Evolutionary conservation across 2,888 invertebrate genomes (phyloP).

Genomic region (Chymomyza procnemis): DNA sequence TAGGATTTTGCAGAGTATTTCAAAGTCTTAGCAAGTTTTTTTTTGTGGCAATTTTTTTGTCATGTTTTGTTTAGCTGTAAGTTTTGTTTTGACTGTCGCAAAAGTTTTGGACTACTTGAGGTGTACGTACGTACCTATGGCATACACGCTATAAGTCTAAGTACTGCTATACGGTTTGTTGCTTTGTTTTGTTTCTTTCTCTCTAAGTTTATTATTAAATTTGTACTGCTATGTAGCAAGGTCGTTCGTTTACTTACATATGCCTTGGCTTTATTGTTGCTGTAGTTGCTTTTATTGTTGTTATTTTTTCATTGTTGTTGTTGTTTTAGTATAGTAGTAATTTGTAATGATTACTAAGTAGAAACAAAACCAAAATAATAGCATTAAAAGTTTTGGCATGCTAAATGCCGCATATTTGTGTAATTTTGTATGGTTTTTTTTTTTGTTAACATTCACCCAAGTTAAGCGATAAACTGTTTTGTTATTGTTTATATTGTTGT

Average conservation of each 20-base stretch:
- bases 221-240: conserved; percentile 59
- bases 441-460: conserved; percentile 35
- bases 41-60: too few relatives aligned
- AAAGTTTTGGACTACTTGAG: conserved; percentile 9
- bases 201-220: conserved; percentile 48
- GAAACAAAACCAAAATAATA: conserved; percentile 47
- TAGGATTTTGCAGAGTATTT: too few relatives aligned
- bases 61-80: conserved; percentile 33
- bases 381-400: conserved; percentile 40
- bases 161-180: conserved; percentile 9
- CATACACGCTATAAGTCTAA: not conserved
- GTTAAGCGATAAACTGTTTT: conserved; percentile 36
- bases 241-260: conserved; percentile 56
- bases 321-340: conserved; percentile 38
- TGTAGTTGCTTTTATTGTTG: conserved; percentile 12
- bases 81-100: conserved; percentile 23
- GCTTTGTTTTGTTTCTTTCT: conserved; percentile 36
- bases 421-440: conserved; percentile 8
- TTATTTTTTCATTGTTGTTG: conserved; percentile 16
- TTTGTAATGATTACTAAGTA: conserved; percentile 69
- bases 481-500: conserved; percentile 40
- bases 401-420: conserved; percentile 42
- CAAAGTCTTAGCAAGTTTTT: too few relatives aligned
- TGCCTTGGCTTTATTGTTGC: conserved; percentile 26
- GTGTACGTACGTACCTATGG: too few relatives aligned